A percentile compares a stretch with the other conserved stretches of the same genome.
phyloP scores from a whole-genome alignment of 2,797 vertebrate species.

The Rhinoraja longicauda region DNA sequence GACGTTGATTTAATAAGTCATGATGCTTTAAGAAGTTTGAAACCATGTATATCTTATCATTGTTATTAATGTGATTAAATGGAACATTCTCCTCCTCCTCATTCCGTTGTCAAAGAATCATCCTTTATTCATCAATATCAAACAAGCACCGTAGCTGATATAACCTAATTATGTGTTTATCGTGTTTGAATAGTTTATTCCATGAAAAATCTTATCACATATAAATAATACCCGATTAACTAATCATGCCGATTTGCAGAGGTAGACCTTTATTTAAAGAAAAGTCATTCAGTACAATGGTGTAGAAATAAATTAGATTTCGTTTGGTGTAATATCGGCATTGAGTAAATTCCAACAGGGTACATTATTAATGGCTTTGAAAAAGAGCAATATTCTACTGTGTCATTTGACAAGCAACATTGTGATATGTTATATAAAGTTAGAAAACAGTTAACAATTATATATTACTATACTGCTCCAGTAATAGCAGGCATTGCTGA shows the following conservation, averaged over 20 bases:
- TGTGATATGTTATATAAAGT: no score
- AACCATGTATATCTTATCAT: not conserved
- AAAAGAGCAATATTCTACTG: no score
- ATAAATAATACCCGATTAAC: not conserved
- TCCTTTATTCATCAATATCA: not conserved
- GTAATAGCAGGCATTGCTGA: no score
- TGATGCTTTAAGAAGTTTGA: not conserved
- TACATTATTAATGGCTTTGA: no score
- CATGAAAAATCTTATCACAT: not conserved
- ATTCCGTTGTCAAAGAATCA: not conserved
- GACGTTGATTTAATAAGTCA: not conserved
- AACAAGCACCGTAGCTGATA: not conserved
- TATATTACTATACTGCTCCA: no score
- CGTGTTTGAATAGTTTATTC: not conserved
- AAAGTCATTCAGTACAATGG: not conserved
- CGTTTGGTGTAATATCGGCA: no score
- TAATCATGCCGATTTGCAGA: not conserved
- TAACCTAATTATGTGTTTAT: not conserved
- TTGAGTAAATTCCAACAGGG: no score
- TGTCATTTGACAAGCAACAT: no score
- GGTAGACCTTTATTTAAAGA: not conserved
- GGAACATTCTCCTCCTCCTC: not conserved
- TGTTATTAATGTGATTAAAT: not conserved
- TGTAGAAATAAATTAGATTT: no score
- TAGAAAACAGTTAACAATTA: no score